Conservation (phyloP, 2,888 invertebrate species). For the Ceraclea dissimilis region DNA sequence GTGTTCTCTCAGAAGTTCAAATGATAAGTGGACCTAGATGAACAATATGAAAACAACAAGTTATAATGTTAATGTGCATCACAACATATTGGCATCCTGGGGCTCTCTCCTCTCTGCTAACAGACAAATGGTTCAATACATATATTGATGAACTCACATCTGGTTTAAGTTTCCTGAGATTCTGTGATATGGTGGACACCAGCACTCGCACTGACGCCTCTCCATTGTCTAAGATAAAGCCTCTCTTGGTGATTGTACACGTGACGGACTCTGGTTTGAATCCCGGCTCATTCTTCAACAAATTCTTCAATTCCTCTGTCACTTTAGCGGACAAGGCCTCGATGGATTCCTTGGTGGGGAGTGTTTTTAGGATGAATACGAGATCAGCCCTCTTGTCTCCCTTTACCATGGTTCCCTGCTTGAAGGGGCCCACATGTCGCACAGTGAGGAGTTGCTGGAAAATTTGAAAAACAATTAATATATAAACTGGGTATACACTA, state of each 20-base stretch:
- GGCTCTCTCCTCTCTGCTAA: too few species aligned
- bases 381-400: conserved; percentile 95
- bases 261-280: conserved; percentile 29
- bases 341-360: conserved; percentile 93
- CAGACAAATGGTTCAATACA: too few species aligned
- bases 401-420: conserved; percentile 95
- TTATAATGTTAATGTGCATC: too few species aligned
- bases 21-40: conserved; percentile 56
- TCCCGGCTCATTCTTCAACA: conserved; percentile 52
- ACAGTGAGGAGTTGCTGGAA: conserved; percentile 85
- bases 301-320: conserved; percentile 72
- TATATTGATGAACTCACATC: too few species aligned
- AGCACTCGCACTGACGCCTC: conserved; percentile 84
- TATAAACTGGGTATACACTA: too few species aligned
- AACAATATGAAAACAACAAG: background rate
- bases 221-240: conserved; percentile 81
- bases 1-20: conserved; percentile 78
- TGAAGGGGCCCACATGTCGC: conserved; percentile 94
- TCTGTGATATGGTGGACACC: conserved; percentile 90
- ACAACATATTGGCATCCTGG: too few species aligned
- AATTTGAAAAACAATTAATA: conserved; percentile 5
- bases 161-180: conserved; percentile 86
- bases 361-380: conserved; percentile 91
- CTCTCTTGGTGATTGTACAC: conserved; percentile 36
- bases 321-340: conserved; percentile 86